Evolutionary conservation across 2,113 vertebrate genomes (phyloP), one percentile per base, ranked within the genome.

Genomic region (Cryptomyrus ogoouensis): DNA sequence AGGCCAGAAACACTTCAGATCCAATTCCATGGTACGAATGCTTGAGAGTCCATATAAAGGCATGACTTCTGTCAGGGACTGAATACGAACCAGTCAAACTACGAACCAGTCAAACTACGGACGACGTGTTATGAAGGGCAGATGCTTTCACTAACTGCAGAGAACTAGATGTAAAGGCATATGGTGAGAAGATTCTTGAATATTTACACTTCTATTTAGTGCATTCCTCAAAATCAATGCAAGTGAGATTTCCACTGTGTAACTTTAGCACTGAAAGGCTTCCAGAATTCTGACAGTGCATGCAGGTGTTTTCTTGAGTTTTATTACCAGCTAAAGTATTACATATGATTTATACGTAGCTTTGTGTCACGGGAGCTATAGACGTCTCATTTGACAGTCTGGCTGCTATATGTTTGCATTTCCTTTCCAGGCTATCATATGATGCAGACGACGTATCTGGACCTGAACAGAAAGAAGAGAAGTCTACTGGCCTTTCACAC

Each of bases 61-160:
- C 35, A 83, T 44, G 42, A 42, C 21, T 84, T 84, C 17, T 84
- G 7, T 84, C 39, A 24, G 83, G 39, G 39, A 84, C 21, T n/a
- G n/a, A n/a, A n/a, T n/a, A n/a, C n/a, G n/a, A n/a, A 44, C 83
- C 46, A 84, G 42, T 84, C 83, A 84, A 47, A 47, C 80, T 83
- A 19, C 0, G 8, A n/a, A 44, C 83, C 46, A 84, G 42, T 84
- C 83, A 84, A 47, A 47, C 80, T 83, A 19, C 0, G 8, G 44
- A 44, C 9, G 17, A n/a, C 19, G 19, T n/a, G 21, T 47, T 84
- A 21, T 47, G 83, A 84, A 84, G 83, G 44, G 21, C 19, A 47
- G 44, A 44, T 46, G 19, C 19, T 2, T 46, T 47, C 39, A 9
- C 17, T 46, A 47, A 84, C 39, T 21, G 1, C 44, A 47, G 83